Conservation (phyloP, 2,113 vertebrate species). For the Coregonus clupeaformis region DNA sequence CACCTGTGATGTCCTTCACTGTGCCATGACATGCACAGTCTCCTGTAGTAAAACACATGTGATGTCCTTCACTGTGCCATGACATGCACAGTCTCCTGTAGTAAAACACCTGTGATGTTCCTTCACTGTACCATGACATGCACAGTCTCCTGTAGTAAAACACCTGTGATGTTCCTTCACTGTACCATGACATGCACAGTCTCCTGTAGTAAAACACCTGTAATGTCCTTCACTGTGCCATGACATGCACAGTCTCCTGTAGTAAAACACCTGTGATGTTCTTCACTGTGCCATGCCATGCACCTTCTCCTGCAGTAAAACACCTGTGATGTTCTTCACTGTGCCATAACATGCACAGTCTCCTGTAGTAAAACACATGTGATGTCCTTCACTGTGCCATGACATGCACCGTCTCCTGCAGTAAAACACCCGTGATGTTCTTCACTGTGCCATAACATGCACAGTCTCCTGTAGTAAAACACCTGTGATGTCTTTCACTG, state of each 20-base stretch:
- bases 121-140: conserved; percentile 8
- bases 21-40: conserved; percentile 10
- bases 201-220: conserved; percentile 21
- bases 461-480: conserved; percentile 25
- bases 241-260: conserved; percentile 19
- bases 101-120: conserved; percentile 19
- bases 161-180: conserved; percentile 22
- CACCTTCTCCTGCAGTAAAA: conserved; percentile 25
- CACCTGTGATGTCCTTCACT: conserved; percentile 21
- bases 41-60: conserved; percentile 19
- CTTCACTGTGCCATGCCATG: conserved; percentile 9
- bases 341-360: conserved; percentile 9
- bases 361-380: conserved; percentile 19
- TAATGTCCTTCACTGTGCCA: conserved; percentile 13
- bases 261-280: conserved; percentile 19
- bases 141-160: conserved; percentile 26
- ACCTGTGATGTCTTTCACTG: conserved; percentile 20
- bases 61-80: conserved; percentile 15
- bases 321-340: conserved; percentile 20
- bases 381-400: conserved; percentile 15
- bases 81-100: conserved; percentile 20
- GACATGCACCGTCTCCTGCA: conserved; percentile 19
- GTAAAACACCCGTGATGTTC: conserved; percentile 19
- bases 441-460: conserved; percentile 9
- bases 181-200: conserved; percentile 7